Evolutionary conservation across 1,140 invertebrate genomes (phyloP), one percentile per base, ranked within the genome.

Genomic region (Eupristina koningsbergeri): DNA sequence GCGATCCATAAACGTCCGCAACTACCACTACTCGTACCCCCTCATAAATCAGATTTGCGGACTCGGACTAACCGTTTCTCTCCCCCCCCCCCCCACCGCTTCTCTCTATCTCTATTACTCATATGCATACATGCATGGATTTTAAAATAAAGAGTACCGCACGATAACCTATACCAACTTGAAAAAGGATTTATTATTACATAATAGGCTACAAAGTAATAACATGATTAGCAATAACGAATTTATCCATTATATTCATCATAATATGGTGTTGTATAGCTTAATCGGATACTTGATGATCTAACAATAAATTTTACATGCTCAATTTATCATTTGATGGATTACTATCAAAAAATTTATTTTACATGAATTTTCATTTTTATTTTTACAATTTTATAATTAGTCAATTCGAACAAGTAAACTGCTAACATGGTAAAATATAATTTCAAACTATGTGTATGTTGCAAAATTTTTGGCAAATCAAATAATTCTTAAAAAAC

Each of bases 1-100:
- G 75, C 87, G 84, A 88, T 86, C 67, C 69, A 87, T 88, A 88
- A 89, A 87, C 85, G 88, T 88, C 88, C 78, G 31, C 80, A n/a
- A 81, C 69, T 73, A 63, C 80, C 45, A 36, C 69, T 45, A 63
- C 67, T 58, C 78, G 67, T 53, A 29, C n/a, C 29, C 47, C 69
- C 69, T 45, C 61, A 64, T 82, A 82, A 82, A 82, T 82, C 73
- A 82, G 80, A 76, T 82, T 76, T 82, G 58, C 29, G 63, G 29
- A 34, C 80, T 67, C 58, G 15, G 34, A 36, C 11, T 19, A 11
- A 26, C 31, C 53, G 53, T 19, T 58, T 39, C 58, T 19, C 7
- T 19, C 36, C 71, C 50, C 64, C 36, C n/a, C n/a, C n/a, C n/a
- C n/a, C n/a, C n/a, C n/a, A n/a, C n/a, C n/a, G n/a, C n/a, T n/a